phyloP scores from a whole-genome alignment of 1,140 invertebrate genomes.

The Drosophila watanabei region DNA sequence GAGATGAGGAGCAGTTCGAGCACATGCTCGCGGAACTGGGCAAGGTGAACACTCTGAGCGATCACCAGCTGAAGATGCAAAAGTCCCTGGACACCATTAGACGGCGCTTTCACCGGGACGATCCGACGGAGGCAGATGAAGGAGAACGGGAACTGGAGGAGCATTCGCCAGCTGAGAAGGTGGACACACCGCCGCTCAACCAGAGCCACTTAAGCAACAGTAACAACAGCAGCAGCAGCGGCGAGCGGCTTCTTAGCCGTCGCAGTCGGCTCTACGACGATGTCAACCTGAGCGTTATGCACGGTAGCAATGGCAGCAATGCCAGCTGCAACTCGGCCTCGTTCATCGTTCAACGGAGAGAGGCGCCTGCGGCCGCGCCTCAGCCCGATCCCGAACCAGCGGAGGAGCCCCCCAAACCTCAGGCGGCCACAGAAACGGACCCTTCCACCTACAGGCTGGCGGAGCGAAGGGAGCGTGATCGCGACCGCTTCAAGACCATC shows the following conservation, averaged over 20 bases:
- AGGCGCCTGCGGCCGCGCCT: constrained; percentile 28
- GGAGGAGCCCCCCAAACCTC: constrained; percentile 3
- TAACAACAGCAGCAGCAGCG: constrained; percentile 40
- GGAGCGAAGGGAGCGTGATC: constrained; percentile 73
- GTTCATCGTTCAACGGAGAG: constrained; percentile 70
- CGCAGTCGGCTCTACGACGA: constrained; percentile 83
- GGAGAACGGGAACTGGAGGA: constrained; percentile 16
- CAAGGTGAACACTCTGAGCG: constrained; percentile 63
- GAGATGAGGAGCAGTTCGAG: constrained; percentile 82
- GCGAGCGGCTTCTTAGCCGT: constrained; percentile 76
- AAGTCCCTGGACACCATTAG: constrained; percentile 83
- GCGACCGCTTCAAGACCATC: constrained; percentile 85
- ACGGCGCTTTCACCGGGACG: constrained; percentile 67
- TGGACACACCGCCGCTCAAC: constrained; percentile 32
- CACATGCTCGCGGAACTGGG: constrained; percentile 77
- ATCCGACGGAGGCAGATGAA: constrained; percentile 10
- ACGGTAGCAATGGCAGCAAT: constrained; percentile 54
- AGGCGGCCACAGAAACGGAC: constrained; percentile 38
- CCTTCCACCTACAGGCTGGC: constrained; percentile 62
- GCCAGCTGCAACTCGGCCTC: constrained; percentile 68
- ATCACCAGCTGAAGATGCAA: constrained; percentile 77
- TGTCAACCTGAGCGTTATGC: constrained; percentile 73
- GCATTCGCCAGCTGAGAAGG: constrained; percentile 13
- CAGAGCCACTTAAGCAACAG: constrained; percentile 36
- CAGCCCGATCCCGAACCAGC: constrained; percentile 35